Percentiles rank a stretch among this genome's conserved stretches.
These are phyloP conservation scores for Gonioctena quinquepunctata DNA, from an alignment of 1,140 invertebrate species.

Conservation along the genomic window DNA sequence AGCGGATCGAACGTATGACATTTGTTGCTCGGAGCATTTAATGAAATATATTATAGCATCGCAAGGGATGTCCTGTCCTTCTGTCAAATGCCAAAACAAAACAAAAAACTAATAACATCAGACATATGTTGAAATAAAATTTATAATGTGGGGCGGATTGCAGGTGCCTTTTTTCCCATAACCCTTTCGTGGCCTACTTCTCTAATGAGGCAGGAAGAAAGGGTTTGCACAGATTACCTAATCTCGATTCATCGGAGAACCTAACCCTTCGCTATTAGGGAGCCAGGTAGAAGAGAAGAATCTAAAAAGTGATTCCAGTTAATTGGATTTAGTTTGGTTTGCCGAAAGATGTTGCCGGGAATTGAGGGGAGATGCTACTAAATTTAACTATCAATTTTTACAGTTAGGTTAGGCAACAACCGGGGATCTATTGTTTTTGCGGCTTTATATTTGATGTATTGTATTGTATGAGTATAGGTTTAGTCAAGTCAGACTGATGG, in stretches of 20 bases:
- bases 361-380: not conserved
- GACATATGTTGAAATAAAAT: slow-evolving; percentile 36
- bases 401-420: not conserved
- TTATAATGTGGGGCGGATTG: slow-evolving; percentile 40
- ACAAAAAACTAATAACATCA: slow-evolving; percentile 29
- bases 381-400: not conserved
- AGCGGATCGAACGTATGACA: not conserved
- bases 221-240: slow-evolving; percentile 46
- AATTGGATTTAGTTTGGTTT: not conserved
- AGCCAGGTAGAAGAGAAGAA: not conserved
- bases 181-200: slow-evolving; percentile 46
- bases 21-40: not conserved
- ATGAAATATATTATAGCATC: slow-evolving; percentile 6
- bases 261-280: slow-evolving; percentile 8
- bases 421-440: not conserved
- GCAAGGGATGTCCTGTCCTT: slow-evolving; percentile 11
- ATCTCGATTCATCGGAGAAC: slow-evolving; percentile 15
- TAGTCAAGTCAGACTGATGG: too few relatives aligned
- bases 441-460: not conserved
- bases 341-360: not conserved
- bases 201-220: slow-evolving; percentile 42
- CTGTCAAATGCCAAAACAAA: slow-evolving; percentile 20
- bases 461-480: too few relatives aligned
- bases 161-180: slow-evolving; percentile 47
- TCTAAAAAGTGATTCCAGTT: not conserved